Evolutionary conservation across 2,797 vertebrate genomes (phyloP), one percentile per base, ranked within the genome.

Genomic region (Amblyraja radiata): DNA sequence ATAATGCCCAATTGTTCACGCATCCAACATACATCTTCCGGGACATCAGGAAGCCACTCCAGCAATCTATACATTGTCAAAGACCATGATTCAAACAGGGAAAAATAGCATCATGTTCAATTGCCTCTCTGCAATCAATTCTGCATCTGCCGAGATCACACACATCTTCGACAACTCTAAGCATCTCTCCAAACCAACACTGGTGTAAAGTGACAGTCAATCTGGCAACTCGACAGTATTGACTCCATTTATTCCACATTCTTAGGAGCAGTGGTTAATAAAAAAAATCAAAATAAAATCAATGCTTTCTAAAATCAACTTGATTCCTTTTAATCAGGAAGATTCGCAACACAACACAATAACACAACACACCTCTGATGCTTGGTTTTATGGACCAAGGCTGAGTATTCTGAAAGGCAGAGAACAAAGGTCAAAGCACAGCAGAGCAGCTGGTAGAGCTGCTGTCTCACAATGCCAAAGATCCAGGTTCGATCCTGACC

Each of bases 1-100:
- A 98, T 94, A 4, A 95, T 96, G 18, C 94, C 95, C 61, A 98
- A 93, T 93, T 96, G 95, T 18, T 94, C 94, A 78, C 95, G 95
- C 94, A 96, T 95, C 97, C 98, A 98, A 93, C 96, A 95, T 39
- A 98, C 94, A 1, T 98, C 97, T 58, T 96, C 96, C 0, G 97
- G 97, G 80, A 98, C 97, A 94, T 98, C 97, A 11, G 98, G 98
- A 94, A 98, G 97, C 98, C 98, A 98, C 94, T 98, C 97, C 68
- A 98, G 95, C 91, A 98, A 95, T 94, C 98, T 98, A 94, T 8
- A 93, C 18, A 93, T 68, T 83, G 32, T 25, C 21, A 9, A 93
- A 28, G 73, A n/a, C 25, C 16, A 58, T 78, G 18, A 78, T 54
- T 78, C 36, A 84, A 61, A 46, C 1, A 93, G 7, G 1, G 6